Evolutionary conservation across 1,140 invertebrate species (phyloP), one percentile per base, ranked within the genome.

Genomic region (Saccostrea cuccullata): DNA sequence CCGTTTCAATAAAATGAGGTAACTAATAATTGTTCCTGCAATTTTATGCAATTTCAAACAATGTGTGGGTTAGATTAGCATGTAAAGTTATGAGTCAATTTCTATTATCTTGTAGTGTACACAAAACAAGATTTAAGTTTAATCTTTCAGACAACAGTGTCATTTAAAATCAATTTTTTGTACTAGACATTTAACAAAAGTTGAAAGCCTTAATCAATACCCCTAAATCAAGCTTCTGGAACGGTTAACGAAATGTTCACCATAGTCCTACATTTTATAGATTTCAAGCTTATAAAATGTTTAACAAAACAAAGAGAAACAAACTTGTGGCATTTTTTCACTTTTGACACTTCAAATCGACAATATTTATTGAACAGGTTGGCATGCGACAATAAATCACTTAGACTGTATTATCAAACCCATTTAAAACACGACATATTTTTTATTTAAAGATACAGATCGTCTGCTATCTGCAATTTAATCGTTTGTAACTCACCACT

Each of bases 401-500:
- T 15, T 77, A 36, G 13, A 86, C 23, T 36, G 23, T 36, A 55
- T 64, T 67, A 55, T 64, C 40, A 60, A 82, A 70, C 55, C 73
- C 55, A 84, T 85, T 58, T 82, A 84, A 73, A 73, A 55, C 60
- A 26, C 58, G 55, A 58, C 9, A 47, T 83, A 84, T 55, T 20
- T 13, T 73, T 12, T 6, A 23, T 55, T 84, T 84, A 55, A 36
- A 23, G n/a, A 67, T 13, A 87, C 17, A 36, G 26, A 77, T 56
- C 47, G 56, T 73, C 47, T 47, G 55, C 86, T 55, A 55, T 86
- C 73, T 86, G 15, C 13, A n/a, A 60, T 23, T 12, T n/a, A 12
- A 58, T 55, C 40, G 15, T 55, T 12, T 15, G 17, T 55, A 36
- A 64, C 88, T 89, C 86, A 89, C 88, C 88, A 89, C 60, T 82